Base-by-base conservation (phyloP, 1,140 invertebrate species). In the Radopholus similis region DNA sequence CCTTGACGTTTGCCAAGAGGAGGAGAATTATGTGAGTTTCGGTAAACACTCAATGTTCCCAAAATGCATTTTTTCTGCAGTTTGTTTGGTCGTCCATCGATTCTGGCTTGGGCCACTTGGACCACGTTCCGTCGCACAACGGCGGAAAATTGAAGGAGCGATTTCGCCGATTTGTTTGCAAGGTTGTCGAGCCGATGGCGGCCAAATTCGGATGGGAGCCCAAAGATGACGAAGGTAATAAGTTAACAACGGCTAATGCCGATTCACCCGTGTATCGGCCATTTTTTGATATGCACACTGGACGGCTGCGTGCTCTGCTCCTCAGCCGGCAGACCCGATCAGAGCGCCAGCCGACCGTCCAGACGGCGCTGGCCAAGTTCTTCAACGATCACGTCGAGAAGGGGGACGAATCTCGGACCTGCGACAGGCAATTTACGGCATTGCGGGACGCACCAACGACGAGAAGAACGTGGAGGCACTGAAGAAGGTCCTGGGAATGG, bases 261-360 rank as follows among this genome's bases (percentile, higher is more conserved):
- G 8, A 21, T 49, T 49, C 1, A 13, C 11, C 21, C 5, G 2
- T 51, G n/a, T n/a, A n/a, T n/a, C 21, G 2, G 6, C 47, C 4
- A 15, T 21, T 64, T 57, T 54, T 59, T 72, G 64, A 72, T 53
- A 68, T 82, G n/a, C 73, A 88, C 86, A 88, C 90, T 67, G 91
- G 90, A 0, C 86, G 97, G 71, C 85, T 97, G 26, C 85, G 93
- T 57, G 89, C 89, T 89, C 89, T 96, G 32, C 88, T 95, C 3
- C 83, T 97, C 11, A 87, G 88, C 21, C 87, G 89, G 51, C 87
- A 97, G 83, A 90, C 90, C 5, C 87, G 87, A 40, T 89, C 90
- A 74, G 89, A 89, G 63, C 90, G 95, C 80, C 85, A 88, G 11
- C 86, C 87, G 0, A 89, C 89, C 0, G 88, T 93, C 13, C 84